Percentiles rank a stretch among this genome's conserved stretches.
These are phyloP conservation scores for Lepetodrilus schrolli DNA, from an alignment of 2,888 invertebrate species.

Conservation along the genomic window DNA sequence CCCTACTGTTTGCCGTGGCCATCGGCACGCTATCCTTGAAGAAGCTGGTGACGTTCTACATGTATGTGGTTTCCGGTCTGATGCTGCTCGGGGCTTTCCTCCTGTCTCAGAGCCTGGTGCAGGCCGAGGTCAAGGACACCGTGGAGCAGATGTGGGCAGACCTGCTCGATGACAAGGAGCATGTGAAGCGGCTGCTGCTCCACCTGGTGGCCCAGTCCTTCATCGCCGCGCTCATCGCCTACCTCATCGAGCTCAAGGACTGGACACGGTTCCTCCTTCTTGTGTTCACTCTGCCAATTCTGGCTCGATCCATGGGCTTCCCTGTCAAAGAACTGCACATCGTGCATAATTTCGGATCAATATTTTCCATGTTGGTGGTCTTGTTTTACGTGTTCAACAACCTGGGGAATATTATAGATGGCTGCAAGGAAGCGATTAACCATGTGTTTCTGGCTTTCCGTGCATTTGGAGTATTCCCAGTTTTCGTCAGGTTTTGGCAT, in stretches of 20 bases:
- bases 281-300: constrained; percentile 77
- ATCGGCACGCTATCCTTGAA: constrained; percentile 77
- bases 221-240: constrained; percentile 72
- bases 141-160: constrained; percentile 45
- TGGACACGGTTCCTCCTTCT: constrained; percentile 74
- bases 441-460: constrained; percentile 61
- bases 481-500: constrained; percentile 74
- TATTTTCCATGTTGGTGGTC: constrained; percentile 74
- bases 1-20: constrained; percentile 76
- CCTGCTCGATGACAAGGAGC: constrained; percentile 59
- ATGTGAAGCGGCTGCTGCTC: constrained; percentile 68
- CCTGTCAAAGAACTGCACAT: constrained; percentile 72
- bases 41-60: constrained; percentile 77
- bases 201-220: constrained; percentile 72
- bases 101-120: constrained; percentile 76
- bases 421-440: constrained; percentile 63
- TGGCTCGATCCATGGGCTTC: constrained; percentile 76
- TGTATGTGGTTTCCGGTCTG: constrained; percentile 76
- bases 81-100: constrained; percentile 76
- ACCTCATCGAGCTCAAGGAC: constrained; percentile 74
- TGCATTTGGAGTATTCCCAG: constrained; percentile 72
- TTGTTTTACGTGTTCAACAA: constrained; percentile 75
- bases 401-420: constrained; percentile 72
- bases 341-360: constrained; percentile 76
- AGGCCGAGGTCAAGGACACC: constrained; percentile 52